phyloP scores from a whole-genome alignment of 2,113 vertebrate species.

The Trichomycterus rosablanca region DNA sequence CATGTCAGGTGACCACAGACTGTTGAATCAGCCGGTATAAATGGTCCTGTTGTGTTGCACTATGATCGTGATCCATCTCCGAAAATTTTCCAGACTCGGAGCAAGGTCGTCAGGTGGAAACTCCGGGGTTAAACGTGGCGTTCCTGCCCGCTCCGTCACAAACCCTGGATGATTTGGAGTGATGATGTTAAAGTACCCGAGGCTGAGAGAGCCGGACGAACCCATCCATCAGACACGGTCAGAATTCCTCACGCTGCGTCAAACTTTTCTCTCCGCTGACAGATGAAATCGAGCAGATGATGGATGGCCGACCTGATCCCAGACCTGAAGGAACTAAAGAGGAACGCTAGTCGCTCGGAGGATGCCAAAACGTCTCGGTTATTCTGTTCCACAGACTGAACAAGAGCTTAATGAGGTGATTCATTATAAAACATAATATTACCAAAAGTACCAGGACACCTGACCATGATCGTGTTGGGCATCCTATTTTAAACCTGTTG shows the following conservation, averaged over 20 bases:
- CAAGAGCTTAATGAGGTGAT: too few species aligned
- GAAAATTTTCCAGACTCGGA: background rate
- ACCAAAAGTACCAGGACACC: too few species aligned
- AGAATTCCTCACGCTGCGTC: slow-evolving; percentile 10
- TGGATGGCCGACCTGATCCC: slow-evolving; percentile 16
- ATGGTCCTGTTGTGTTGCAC: background rate
- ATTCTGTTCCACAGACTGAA: too few species aligned
- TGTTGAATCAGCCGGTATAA: too few species aligned
- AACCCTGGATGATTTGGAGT: slow-evolving; percentile 5
- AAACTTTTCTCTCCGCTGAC: slow-evolving; percentile 29
- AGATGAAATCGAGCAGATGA: slow-evolving; percentile 28
- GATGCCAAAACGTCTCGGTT: too few species aligned
- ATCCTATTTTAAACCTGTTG: too few species aligned
- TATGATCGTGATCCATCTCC: background rate
- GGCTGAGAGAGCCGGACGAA: background rate
- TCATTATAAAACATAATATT: too few species aligned
- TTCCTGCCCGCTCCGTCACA: slow-evolving; percentile 6
- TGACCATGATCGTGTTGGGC: too few species aligned
- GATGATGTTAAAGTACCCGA: slow-evolving; percentile 18
- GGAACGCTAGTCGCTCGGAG: too few species aligned
- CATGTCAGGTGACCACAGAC: too few species aligned
- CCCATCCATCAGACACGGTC: slow-evolving; percentile 29
- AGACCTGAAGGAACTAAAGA: background rate
- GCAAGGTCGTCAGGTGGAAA: background rate
- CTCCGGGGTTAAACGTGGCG: slow-evolving; percentile 13